These are phyloP conservation scores for Theristus sp. DNA, from an alignment of 2,888 invertebrate genomes.

Conservation along the genomic window DNA sequence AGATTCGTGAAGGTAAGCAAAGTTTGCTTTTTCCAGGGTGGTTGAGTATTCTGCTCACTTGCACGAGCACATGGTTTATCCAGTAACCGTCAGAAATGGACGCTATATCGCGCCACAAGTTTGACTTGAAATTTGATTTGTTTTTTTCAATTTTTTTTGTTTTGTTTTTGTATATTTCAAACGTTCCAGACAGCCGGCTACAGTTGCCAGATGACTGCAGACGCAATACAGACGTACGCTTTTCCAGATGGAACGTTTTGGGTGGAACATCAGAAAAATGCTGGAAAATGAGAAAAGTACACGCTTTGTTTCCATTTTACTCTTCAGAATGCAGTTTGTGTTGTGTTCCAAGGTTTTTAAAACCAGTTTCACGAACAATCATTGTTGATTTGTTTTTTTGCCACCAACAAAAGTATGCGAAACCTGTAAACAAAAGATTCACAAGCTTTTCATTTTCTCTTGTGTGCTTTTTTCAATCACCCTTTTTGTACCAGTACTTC, in stretches of 20 bases:
- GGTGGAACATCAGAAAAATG: neutral
- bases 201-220: slow-evolving; percentile 54
- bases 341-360: too few species aligned
- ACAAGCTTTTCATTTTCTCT: too few species aligned
- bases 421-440: too few species aligned
- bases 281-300: too few species aligned
- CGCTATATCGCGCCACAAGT: slow-evolving; percentile 5
- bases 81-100: slow-evolving; percentile 49
- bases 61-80: slow-evolving; percentile 64
- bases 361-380: too few species aligned
- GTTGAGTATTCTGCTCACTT: slow-evolving; percentile 75
- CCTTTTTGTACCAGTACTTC: too few species aligned
- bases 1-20: neutral
- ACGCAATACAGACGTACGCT: slow-evolving; percentile 14
- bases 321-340: too few species aligned
- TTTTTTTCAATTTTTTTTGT: neutral
- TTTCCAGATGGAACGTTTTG: neutral
- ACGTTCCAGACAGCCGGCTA: slow-evolving; percentile 51
- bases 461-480: too few species aligned
- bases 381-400: too few species aligned
- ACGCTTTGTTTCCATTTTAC: too few species aligned
- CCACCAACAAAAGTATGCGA: too few species aligned
- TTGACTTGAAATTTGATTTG: neutral
- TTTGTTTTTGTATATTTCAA: slow-evolving; percentile 2
- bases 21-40: slow-evolving; percentile 36